Evolutionary conservation across 2,797 vertebrate genomes (phyloP).

Genomic region (Borostomias antarcticus): DNA sequence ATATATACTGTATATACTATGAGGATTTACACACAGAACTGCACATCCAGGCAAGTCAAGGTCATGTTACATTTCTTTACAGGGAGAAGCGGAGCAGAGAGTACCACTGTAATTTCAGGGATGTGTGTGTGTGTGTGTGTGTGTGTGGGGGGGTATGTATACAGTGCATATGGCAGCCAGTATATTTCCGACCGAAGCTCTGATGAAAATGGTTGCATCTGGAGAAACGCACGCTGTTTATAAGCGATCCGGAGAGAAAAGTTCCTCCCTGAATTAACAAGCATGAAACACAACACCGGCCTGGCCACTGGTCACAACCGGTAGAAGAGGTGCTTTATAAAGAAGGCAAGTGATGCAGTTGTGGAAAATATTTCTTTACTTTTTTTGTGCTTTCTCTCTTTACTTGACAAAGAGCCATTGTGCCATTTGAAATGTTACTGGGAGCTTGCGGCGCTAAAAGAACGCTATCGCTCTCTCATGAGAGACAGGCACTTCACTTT

Average conservation of each 20-base stretch:
- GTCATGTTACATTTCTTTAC: conserved; percentile 50
- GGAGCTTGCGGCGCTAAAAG: conserved; percentile 12
- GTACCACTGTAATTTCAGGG: conserved; percentile 53
- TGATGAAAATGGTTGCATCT: conserved; percentile 53
- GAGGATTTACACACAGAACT: conserved; percentile 27
- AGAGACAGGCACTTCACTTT: conserved; percentile 31
- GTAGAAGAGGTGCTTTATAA: conserved; percentile 47
- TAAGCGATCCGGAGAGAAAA: conserved; percentile 37
- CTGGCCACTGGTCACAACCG: conserved; percentile 30
- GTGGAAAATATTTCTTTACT: conserved; percentile 30
- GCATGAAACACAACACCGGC: conserved; percentile 49
- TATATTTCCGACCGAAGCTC: conserved; percentile 46
- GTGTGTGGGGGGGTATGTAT: conserved; percentile 1
- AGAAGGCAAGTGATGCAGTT: conserved; percentile 41
- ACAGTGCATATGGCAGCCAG: conserved; percentile 24
- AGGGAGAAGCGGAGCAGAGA: conserved; percentile 43
- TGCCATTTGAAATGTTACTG: conserved; percentile 26
- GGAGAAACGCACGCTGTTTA: conserved; percentile 54
- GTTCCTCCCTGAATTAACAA: conserved; percentile 54
- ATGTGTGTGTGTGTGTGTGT: not conserved
- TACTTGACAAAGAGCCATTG: conserved; percentile 46
- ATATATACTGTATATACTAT: too few species aligned
- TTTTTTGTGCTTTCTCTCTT: conserved; percentile 24
- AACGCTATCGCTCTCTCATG: conserved; percentile 21
- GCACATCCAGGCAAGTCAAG: conserved; percentile 39